Conservation (phyloP, 1,140 invertebrate genomes). For the Ruditapes philippinarum region DNA sequence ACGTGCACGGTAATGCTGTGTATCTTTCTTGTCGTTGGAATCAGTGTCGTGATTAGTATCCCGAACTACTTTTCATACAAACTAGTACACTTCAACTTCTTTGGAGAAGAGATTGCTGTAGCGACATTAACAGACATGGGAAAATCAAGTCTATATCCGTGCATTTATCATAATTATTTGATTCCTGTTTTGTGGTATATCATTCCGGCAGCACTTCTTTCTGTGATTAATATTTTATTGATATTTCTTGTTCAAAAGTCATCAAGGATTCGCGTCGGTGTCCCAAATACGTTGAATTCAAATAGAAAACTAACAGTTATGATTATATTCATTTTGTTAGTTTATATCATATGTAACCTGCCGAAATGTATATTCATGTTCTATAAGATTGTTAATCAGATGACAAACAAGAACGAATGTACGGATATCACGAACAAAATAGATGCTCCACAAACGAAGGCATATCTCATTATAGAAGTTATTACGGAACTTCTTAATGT, state of each 20-base stretch:
- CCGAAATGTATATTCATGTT: constrained; percentile 69
- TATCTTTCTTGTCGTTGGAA: constrained; percentile 29
- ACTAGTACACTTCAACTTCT: constrained; percentile 20
- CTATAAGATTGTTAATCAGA: constrained; percentile 62
- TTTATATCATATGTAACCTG: constrained; percentile 74
- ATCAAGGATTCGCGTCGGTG: constrained; percentile 69
- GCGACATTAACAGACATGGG: constrained; percentile 47
- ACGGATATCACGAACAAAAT: constrained; percentile 54
- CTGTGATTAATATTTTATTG: constrained; percentile 69
- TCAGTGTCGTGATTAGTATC: constrained; percentile 57
- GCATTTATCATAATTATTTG: constrained; percentile 70
- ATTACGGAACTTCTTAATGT: constrained; percentile 71
- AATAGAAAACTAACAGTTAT: constrained; percentile 73
- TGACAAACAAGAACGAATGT: constrained; percentile 49
- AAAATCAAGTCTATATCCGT: constrained; percentile 60
- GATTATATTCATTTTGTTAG: constrained; percentile 69
- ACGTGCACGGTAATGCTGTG: constrained; percentile 41
- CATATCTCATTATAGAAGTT: constrained; percentile 56
- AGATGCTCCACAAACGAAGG: constrained; percentile 16
- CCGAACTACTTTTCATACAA: constrained; percentile 67
- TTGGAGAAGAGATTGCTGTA: constrained; percentile 33
- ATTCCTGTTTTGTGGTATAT: constrained; percentile 75
- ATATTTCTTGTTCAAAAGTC: constrained; percentile 71
- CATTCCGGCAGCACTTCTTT: constrained; percentile 68
- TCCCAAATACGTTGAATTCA: constrained; percentile 63